Evolutionary conservation across 1,140 invertebrate genomes (phyloP).

Genomic region (Macrobrachium nipponense): DNA sequence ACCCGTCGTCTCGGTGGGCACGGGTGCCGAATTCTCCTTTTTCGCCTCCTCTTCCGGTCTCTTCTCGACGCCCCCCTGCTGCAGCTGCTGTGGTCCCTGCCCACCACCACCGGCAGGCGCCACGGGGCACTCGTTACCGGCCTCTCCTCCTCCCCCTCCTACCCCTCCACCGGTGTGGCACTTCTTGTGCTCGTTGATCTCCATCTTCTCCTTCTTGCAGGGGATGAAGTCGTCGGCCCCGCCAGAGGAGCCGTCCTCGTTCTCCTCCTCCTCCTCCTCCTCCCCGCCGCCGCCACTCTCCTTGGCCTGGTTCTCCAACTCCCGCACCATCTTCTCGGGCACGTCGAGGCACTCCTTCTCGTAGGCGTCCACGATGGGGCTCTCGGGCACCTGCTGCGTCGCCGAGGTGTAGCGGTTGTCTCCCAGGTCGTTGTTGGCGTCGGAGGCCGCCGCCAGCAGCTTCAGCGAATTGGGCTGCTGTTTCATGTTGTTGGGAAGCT

Average conservation of each 20-base stretch:
- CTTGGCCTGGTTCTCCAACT: slow-evolving; percentile 66
- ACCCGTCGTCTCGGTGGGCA: background rate
- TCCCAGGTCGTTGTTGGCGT: too few relatives aligned
- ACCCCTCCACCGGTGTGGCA: slow-evolving; percentile 7
- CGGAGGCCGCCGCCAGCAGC: slow-evolving; percentile 11
- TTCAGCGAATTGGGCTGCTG: slow-evolving; percentile 48
- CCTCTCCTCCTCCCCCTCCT: background rate
- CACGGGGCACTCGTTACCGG: background rate
- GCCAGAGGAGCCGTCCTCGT: background rate
- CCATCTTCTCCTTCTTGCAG: slow-evolving; percentile 69
- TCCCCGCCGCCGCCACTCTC: slow-evolving; percentile 64
- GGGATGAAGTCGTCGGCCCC: slow-evolving; percentile 65
- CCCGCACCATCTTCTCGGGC: slow-evolving; percentile 67
- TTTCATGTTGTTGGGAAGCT: slow-evolving; percentile 31
- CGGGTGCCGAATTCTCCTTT: slow-evolving; percentile 20
- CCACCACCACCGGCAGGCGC: background rate
- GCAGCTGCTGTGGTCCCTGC: background rate
- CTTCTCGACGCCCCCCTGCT: slow-evolving; percentile 13
- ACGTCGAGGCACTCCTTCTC: slow-evolving; percentile 62
- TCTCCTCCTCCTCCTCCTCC: too few relatives aligned
- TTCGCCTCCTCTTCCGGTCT: background rate
- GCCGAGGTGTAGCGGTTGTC: slow-evolving; percentile 29
- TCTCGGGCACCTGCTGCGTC: slow-evolving; percentile 26
- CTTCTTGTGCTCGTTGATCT: slow-evolving; percentile 67
- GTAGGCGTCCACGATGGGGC: slow-evolving; percentile 62